Evolutionary conservation across 2,888 invertebrate species (phyloP).

Genomic region (Prenolepis imparis): DNA sequence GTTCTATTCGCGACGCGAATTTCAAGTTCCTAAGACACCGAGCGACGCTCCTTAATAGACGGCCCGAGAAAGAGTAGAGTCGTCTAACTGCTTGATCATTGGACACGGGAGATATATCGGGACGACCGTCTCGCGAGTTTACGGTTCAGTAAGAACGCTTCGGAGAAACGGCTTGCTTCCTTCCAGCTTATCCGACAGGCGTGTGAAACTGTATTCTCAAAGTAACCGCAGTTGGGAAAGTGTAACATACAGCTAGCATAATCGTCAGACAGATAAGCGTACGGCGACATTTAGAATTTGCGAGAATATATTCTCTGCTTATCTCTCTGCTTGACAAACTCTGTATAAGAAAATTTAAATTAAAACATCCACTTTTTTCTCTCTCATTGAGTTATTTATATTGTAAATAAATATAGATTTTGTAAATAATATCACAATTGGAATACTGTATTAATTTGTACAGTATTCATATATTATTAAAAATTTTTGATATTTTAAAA

Average conservation of each 20-base stretch:
- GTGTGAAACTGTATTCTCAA: slow-evolving; percentile 28
- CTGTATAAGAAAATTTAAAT: not conserved
- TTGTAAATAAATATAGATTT: not conserved
- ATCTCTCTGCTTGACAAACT: slow-evolving; percentile 17
- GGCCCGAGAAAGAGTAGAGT: slow-evolving; percentile 51
- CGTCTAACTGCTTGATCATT: slow-evolving; percentile 55
- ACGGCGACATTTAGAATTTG: slow-evolving; percentile 25
- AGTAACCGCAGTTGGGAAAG: slow-evolving; percentile 33
- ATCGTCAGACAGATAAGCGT: slow-evolving; percentile 31
- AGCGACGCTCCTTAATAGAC: slow-evolving; percentile 35
- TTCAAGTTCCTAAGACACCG: slow-evolving; percentile 51
- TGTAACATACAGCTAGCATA: slow-evolving; percentile 6
- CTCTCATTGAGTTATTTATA: not conserved
- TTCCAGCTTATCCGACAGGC: slow-evolving; percentile 14
- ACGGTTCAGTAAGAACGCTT: slow-evolving; percentile 29
- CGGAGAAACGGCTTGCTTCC: slow-evolving; percentile 18
- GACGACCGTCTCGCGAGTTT: slow-evolving; percentile 18
- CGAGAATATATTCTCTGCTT: slow-evolving; percentile 3
- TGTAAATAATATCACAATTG: not conserved
- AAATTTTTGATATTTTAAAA: not conserved
- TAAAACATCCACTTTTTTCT: not conserved
- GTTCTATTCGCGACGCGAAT: slow-evolving; percentile 61
- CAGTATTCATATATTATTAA: not conserved
- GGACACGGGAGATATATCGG: slow-evolving; percentile 14
- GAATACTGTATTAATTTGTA: not conserved